These are phyloP conservation scores for Coilia nasus DNA, from an alignment of 2,797 vertebrate species.

Conservation along the genomic window DNA sequence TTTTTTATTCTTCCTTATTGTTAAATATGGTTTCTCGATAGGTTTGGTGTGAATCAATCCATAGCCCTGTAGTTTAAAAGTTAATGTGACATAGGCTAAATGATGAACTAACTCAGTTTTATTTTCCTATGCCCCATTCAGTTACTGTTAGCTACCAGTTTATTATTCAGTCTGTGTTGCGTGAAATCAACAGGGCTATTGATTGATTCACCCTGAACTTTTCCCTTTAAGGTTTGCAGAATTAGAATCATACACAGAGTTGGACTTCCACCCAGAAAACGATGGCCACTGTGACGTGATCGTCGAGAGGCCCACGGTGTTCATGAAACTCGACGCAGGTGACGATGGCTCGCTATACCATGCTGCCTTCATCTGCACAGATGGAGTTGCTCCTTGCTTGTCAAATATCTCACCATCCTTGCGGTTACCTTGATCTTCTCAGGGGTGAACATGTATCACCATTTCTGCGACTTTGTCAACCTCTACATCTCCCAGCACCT, in stretches of 20 bases:
- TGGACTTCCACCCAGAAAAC: slow-evolving; percentile 81
- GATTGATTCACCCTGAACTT: background rate
- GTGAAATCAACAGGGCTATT: no score
- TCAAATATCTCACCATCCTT: background rate
- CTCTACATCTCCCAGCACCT: slow-evolving; percentile 96
- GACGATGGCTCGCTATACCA: slow-evolving; percentile 9
- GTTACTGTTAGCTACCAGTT: no score
- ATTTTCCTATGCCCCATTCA: no score
- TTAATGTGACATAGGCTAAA: no score
- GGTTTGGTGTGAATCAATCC: background rate
- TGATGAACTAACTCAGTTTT: no score
- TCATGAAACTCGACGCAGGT: slow-evolving; percentile 99
- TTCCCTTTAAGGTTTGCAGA: slow-evolving; percentile 80
- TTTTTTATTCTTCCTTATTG: background rate
- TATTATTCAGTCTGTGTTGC: no score
- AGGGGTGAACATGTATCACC: slow-evolving; percentile 99
- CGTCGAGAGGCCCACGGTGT: slow-evolving; percentile 88
- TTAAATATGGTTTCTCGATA: background rate
- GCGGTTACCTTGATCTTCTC: slow-evolving; percentile 38
- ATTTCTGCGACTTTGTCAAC: slow-evolving; percentile 98
- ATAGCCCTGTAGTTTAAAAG: no score
- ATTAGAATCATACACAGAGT: slow-evolving; percentile 84
- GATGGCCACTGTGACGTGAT: slow-evolving; percentile 86
- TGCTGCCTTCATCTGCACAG: background rate
- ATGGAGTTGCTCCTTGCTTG: background rate